A percentile compares a stretch with the other conserved stretches of the same genome.
Evolutionary conservation across 2,797 vertebrate genomes (phyloP).

Genomic region (Eospalax fontanierii): DNA sequence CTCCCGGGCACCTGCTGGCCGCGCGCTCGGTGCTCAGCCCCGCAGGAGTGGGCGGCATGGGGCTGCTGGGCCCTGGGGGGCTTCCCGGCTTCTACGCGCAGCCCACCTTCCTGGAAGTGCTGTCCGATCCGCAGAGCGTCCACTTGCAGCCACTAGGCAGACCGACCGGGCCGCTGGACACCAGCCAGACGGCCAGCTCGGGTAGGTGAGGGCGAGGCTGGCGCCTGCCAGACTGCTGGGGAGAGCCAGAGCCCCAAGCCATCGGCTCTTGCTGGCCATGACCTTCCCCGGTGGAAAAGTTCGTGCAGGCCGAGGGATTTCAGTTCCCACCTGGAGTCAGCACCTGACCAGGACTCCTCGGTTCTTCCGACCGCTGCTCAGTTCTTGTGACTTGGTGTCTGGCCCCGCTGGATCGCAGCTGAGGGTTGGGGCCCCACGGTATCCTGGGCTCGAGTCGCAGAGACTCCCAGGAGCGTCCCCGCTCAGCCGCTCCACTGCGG

Average conservation of each 20-base stretch:
- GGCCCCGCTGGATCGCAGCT: background rate
- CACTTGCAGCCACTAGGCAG: slow-evolving; percentile 95
- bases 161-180: slow-evolving; percentile 92
- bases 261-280: slow-evolving; percentile 23
- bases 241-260: background rate
- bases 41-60: slow-evolving; percentile 95
- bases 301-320: slow-evolving; percentile 40
- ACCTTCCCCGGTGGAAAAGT: slow-evolving; percentile 73
- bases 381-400: background rate
- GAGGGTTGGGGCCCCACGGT: background rate
- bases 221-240: background rate
- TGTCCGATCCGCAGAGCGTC: slow-evolving; percentile 95
- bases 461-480: background rate
- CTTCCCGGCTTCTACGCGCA: slow-evolving; percentile 97
- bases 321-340: background rate
- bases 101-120: slow-evolving; percentile 96
- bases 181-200: slow-evolving; percentile 96
- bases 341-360: slow-evolving; percentile 25
- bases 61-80: slow-evolving; percentile 94
- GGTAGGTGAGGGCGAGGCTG: slow-evolving; percentile 90
- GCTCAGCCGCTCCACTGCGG: background rate
- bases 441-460: background rate
- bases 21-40: slow-evolving; percentile 96
- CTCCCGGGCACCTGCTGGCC: slow-evolving; percentile 95
- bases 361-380: background rate